Conservation (phyloP, 2,113 vertebrate genomes). For the Tyto alba region DNA sequence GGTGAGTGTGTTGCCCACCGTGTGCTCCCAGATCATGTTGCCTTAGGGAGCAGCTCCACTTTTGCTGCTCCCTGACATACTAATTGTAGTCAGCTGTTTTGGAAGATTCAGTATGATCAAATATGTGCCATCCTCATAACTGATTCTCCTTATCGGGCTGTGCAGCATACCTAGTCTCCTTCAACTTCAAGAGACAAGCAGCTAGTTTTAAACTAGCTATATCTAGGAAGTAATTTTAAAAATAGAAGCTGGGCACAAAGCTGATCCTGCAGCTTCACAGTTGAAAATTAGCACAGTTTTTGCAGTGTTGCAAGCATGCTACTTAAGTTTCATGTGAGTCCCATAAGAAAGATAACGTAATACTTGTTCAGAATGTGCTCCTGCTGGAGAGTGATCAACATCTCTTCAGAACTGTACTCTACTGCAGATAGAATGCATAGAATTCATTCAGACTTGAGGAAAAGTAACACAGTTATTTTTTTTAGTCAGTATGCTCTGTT, state of each 20-base stretch:
- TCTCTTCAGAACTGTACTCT: neutral
- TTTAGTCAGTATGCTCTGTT: neutral
- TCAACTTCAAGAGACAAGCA: neutral
- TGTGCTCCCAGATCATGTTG: fast-evolving
- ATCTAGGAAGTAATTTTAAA: neutral
- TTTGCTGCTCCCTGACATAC: neutral
- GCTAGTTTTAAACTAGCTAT: neutral
- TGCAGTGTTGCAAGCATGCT: neutral
- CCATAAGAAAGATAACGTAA: neutral
- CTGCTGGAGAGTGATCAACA: neutral
- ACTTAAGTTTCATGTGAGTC: neutral
- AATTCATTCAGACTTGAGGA: neutral
- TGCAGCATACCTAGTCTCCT: neutral
- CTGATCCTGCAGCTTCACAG: neutral
- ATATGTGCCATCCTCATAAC: neutral
- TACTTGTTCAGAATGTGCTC: neutral
- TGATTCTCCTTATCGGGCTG: neutral
- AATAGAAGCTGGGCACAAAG: neutral
- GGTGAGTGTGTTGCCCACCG: neutral
- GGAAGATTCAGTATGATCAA: neutral
- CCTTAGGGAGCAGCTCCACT: neutral
- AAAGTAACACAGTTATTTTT: neutral
- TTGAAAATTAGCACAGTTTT: neutral
- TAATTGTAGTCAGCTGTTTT: neutral
- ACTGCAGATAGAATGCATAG: neutral